Evolutionary conservation across 2,888 invertebrate species (phyloP).

Genomic region (Clostera curtula): DNA sequence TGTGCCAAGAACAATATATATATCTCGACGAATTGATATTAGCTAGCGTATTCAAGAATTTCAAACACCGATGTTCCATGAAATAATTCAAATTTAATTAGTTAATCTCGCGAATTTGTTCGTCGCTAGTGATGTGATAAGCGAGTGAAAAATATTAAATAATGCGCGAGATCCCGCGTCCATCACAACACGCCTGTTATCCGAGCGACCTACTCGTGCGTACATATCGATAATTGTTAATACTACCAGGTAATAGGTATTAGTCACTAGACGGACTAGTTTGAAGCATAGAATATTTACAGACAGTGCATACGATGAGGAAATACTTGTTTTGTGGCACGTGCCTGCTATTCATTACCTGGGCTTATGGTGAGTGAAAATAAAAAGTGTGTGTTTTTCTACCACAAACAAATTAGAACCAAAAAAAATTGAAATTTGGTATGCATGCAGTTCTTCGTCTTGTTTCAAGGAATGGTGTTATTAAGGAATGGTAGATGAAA

Average conservation of each 20-base stretch:
- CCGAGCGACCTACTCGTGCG: constrained; percentile 28
- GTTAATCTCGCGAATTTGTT: constrained; percentile 5
- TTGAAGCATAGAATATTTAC: constrained; percentile 12
- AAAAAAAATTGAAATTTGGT: too few species aligned
- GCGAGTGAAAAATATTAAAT: constrained; percentile 34
- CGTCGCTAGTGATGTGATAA: constrained; percentile 27
- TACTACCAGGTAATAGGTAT: constrained; percentile 10
- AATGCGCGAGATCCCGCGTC: constrained; percentile 23
- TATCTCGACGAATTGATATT: too few species aligned
- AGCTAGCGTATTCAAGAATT: too few species aligned
- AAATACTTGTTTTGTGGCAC: constrained; percentile 16
- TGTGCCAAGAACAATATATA: too few species aligned
- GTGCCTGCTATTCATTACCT: constrained; percentile 37
- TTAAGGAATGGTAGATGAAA: too few species aligned
- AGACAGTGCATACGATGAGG: constrained; percentile 17
- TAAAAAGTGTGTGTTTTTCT: too few species aligned
- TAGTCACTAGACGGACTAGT: constrained; percentile 22
- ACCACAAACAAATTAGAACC: too few species aligned
- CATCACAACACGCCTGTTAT: constrained; percentile 27
- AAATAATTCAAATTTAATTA: too few species aligned
- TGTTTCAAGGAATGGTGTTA: too few species aligned
- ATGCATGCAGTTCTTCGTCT: too few species aligned
- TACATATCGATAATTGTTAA: constrained; percentile 16
- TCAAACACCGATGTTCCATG: too few species aligned
- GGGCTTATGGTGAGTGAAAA: constrained; percentile 23